These are phyloP conservation scores for Stegodyphus dumicola DNA, from an alignment of 1,140 invertebrate genomes.

Conservation along the genomic window DNA sequence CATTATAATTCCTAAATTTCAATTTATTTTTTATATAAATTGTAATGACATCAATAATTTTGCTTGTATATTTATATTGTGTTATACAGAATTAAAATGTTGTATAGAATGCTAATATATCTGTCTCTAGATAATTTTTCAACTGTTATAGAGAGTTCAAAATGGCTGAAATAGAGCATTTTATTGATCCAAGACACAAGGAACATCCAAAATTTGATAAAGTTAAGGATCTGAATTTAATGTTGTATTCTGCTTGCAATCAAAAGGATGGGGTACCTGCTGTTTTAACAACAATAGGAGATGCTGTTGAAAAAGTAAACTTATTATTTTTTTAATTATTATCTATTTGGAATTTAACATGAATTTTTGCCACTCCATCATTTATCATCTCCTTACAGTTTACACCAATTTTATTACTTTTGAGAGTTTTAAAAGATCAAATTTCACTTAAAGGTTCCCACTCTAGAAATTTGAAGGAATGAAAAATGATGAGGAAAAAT, in stretches of 20 bases:
- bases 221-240: constrained; percentile 79
- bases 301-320: constrained; percentile 77
- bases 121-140: neutral
- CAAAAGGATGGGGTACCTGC: constrained; percentile 90
- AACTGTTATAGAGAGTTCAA: constrained; percentile 83
- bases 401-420: too few relatives aligned
- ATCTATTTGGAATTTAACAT: too few relatives aligned
- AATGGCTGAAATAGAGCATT: constrained; percentile 99
- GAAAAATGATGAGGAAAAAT: too few relatives aligned
- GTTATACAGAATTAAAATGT: neutral
- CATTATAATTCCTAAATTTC: neutral
- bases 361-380: too few relatives aligned
- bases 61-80: neutral
- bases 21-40: neutral
- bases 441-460: too few relatives aligned
- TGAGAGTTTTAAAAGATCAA: too few relatives aligned
- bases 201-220: constrained; percentile 90
- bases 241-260: constrained; percentile 93
- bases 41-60: neutral
- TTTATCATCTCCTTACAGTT: too few relatives aligned
- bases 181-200: constrained; percentile 93
- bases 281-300: constrained; percentile 77
- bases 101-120: too few relatives aligned
- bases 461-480: too few relatives aligned
- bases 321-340: too few relatives aligned